Base-by-base conservation (phyloP, 2,888 invertebrate genomes). In the Tryphoninae sp. region DNA sequence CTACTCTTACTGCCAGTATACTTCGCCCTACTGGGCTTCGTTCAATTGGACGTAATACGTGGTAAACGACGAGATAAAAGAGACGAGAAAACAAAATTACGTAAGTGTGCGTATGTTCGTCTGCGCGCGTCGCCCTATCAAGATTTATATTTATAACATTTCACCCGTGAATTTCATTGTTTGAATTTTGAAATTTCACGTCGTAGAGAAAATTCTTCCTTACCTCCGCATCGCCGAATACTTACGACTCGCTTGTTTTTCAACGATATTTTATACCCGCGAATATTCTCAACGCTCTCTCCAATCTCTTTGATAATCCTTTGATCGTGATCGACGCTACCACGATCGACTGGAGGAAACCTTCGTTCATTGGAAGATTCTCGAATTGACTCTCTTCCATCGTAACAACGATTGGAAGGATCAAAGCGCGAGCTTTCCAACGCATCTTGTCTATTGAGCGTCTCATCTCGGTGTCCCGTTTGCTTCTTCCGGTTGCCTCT, bases 21-120 rank as follows among this genome's bases (percentile, higher is more conserved):
- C 62, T 74, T 74, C 64, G 51, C 51, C 59, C 69, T 49, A 49
- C 69, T 78, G 65, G 82, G 80, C 73, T 81, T 75, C 77, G 74
- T 84, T 86, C 86, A 86, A 87, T 87, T 85, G 85, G 80, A 83
- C 85, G 86, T 84, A 86, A 85, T 85, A 84, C 78, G 83, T 67
- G 67, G 74, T 58, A 72, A 73, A 74, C 61, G 84, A 76, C 65
- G 61, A 64, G 62, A 76, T 65, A 61, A 61, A 80, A 78, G 64
- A 68, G 64, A 62, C 49, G 26, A 58, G 51, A 77, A 49, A 67
- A 72, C 64, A 64, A 59, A 73, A 72, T 64, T 19, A 42, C 68
- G 72, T 65, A 33, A 75, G 13, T 11, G 23, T 13, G 51, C 26
- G 71, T 59, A 33, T n/a, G 55, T 49, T 42, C 42, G 16, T 45